Base-by-base conservation (phyloP, 2,113 vertebrate genomes). In the Siniperca chuatsi region DNA sequence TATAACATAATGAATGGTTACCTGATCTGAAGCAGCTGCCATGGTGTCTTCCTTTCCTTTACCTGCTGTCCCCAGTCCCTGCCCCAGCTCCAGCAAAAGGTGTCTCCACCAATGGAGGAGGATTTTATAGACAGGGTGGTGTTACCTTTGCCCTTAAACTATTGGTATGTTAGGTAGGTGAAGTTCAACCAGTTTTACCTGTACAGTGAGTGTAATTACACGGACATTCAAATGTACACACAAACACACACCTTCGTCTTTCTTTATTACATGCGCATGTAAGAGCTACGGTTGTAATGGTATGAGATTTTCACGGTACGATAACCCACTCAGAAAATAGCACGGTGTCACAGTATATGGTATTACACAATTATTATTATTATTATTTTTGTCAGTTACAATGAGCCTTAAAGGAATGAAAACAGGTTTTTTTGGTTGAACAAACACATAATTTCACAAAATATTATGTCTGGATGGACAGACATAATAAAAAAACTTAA, bases 1-100 rank as follows among this genome's bases (percentile, higher is more conserved):
- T 50, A 42, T 1, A 35, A 20, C 2, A 76, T 48, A 57, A 11
- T 3, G 0, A 78, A 52, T 25, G 2, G 2, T 91, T 95, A 96
- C 95, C 95, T 93, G 84, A 69, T 88, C 58, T 80, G 89, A 90
- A 77, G 80, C 69, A 7, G 78, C 46, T 79, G 92, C 83, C 95
- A 96, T 96, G 54, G 12, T 82, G 1, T 75, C 18, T 73, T 79
- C 40, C 16, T 54, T 42, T 82, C 21, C 68, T 79, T 71, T 6
- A 68, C 61, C 78, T 80, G 62, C 8, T 62, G 37, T 54, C 15
- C n/a, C 81, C 69, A 60, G 46, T 15, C 64, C 10, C 44, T 29
- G 50, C n/a, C 4, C 20, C 4, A 18, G 67, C 29, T 81, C 44
- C 40, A 68, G 66, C 44, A 64, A 12, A 68, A 84, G 5, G 37